These are phyloP conservation scores for Drosophila persimilis DNA, from an alignment of 1,140 invertebrate genomes.

Conservation along the genomic window DNA sequence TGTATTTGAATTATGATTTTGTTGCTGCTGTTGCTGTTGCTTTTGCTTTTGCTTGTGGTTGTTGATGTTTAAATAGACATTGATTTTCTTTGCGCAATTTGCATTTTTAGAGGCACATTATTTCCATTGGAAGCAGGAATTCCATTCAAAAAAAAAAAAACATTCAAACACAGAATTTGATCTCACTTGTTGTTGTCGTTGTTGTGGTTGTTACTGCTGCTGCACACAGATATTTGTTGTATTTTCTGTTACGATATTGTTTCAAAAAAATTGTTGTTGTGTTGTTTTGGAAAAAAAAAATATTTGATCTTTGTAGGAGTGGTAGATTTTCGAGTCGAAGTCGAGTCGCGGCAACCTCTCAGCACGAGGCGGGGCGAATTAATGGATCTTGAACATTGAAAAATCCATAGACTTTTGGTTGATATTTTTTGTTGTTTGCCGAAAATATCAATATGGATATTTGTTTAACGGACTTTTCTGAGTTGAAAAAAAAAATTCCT, in stretches of 20 bases:
- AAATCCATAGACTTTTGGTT: no score
- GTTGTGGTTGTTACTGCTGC: conserved; percentile 1
- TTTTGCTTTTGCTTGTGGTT: conserved; percentile 33
- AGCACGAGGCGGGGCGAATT: conserved; percentile 38
- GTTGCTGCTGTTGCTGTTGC: conserved; percentile 21
- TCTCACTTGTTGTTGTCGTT: conserved; percentile 12
- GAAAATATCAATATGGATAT: no score
- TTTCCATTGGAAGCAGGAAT: conserved; percentile 76
- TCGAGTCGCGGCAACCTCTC: conserved; percentile 52
- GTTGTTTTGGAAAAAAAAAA: no score
- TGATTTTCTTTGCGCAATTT: conserved; percentile 80
- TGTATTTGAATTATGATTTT: conserved; percentile 74
- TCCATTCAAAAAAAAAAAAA: conserved; percentile 68
- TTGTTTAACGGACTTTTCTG: no score
- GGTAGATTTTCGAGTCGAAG: no score
- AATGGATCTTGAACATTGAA: no score
- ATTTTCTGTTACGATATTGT: no score
- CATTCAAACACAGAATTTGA: conserved; percentile 34
- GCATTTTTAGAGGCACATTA: conserved; percentile 78
- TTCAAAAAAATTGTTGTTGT: no score
- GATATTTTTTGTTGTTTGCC: no score
- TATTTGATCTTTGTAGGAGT: conserved; percentile 9
- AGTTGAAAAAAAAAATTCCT: no score
- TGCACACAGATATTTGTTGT: background rate
- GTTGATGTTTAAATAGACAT: conserved; percentile 76